These are phyloP conservation scores for Phrynocephalus forsythii DNA, from an alignment of 2,797 vertebrate genomes.

Conservation along the genomic window DNA sequence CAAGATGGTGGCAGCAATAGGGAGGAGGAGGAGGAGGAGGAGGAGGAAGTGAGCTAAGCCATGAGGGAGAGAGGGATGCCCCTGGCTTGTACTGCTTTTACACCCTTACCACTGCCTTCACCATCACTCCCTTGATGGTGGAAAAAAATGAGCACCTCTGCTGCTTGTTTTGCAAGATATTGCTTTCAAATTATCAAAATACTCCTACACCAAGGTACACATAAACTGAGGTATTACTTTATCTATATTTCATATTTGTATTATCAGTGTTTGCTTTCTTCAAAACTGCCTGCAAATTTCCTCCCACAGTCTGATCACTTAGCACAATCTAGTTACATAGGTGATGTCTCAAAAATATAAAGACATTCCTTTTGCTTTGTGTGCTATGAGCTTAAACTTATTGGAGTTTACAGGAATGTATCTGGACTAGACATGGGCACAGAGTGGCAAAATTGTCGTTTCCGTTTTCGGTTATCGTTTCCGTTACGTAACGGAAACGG, in stretches of 20 bases:
- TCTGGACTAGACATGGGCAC: constrained; percentile 14
- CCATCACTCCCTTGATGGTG: too few species aligned
- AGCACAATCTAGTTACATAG: neutral
- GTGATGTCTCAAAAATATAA: neutral
- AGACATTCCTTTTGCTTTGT: neutral
- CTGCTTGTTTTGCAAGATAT: neutral
- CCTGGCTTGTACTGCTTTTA: too few species aligned
- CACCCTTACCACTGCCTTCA: neutral
- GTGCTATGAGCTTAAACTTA: constrained; percentile 1
- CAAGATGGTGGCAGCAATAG: too few species aligned
- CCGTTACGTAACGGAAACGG: too few species aligned
- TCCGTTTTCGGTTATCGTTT: too few species aligned
- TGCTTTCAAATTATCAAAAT: neutral
- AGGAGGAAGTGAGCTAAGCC: too few species aligned
- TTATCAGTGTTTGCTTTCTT: neutral
- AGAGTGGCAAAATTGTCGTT: too few species aligned
- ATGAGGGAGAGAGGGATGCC: too few species aligned
- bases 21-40: too few species aligned
- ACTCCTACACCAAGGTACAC: too few species aligned
- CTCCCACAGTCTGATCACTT: neutral
- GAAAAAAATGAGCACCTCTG: neutral
- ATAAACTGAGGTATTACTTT: too few species aligned
- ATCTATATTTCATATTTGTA: too few species aligned
- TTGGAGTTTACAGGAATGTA: neutral
- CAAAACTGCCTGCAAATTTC: constrained; percentile 4